phyloP scores from a whole-genome alignment of 2,113 vertebrate genomes.

The Xiphias gladius region DNA sequence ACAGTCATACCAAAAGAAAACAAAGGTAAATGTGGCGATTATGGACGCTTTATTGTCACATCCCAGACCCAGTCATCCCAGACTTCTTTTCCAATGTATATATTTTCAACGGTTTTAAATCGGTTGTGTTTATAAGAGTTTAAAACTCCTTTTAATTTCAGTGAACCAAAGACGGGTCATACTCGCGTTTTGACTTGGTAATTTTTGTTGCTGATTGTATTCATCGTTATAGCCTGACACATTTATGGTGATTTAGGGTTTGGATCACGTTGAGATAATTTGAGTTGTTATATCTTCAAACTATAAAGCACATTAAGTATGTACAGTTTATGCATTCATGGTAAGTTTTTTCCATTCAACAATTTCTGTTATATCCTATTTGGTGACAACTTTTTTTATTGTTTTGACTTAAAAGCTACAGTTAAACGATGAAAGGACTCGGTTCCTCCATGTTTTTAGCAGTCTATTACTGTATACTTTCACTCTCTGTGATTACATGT shows the following conservation, averaged over 20 bases:
- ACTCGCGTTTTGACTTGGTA: rapidly evolving
- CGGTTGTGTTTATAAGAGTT: neutral
- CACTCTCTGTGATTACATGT: conserved; percentile 10
- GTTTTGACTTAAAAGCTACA: neutral
- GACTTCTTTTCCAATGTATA: neutral
- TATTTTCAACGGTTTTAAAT: neutral
- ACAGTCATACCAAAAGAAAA: no score
- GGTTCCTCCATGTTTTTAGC: neutral
- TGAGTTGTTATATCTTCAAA: neutral
- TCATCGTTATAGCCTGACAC: neutral
- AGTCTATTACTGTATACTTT: conserved; percentile 6
- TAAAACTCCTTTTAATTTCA: neutral
- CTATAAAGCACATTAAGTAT: neutral
- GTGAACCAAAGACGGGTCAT: conserved; percentile 13
- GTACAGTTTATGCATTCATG: no score
- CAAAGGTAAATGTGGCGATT: neutral
- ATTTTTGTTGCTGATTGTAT: neutral
- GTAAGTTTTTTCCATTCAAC: neutral
- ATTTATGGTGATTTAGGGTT: neutral
- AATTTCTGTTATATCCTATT: neutral
- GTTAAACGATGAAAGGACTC: no score
- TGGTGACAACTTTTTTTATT: conserved; percentile 2
- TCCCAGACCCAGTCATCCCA: neutral
- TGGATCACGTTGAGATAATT: neutral
- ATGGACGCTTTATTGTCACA: no score